Conservation (phyloP, 2,113 vertebrate genomes). For the Mionectes macconnelli region DNA sequence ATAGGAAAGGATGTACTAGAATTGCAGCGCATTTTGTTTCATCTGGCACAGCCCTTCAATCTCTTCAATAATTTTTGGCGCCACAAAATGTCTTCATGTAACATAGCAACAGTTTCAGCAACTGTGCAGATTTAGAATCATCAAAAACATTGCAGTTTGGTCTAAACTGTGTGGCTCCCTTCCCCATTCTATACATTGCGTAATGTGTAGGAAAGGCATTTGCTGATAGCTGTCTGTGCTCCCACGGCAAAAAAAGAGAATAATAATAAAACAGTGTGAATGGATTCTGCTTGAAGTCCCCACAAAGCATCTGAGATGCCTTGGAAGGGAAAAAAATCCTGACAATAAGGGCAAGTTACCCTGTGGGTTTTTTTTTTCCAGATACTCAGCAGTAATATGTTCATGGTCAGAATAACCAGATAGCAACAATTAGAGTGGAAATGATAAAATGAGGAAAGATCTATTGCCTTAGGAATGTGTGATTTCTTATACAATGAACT, state of each 20-base stretch:
- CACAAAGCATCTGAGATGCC: not conserved
- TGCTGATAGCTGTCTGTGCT: not conserved
- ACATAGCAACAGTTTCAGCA: constrained; percentile 40
- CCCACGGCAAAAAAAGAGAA: not conserved
- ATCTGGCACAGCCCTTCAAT: not conserved
- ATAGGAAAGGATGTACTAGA: not conserved
- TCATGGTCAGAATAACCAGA: not conserved
- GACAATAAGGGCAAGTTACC: not conserved
- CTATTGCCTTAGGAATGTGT: not conserved
- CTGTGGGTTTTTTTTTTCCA: not conserved
- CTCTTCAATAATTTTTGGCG: constrained; percentile 34
- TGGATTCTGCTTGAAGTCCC: not conserved
- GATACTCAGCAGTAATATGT: not conserved
- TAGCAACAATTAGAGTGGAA: not conserved
- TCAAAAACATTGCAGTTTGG: not conserved
- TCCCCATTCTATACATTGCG: not conserved
- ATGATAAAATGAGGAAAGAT: not conserved
- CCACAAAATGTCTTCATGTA: constrained; percentile 33
- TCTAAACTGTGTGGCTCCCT: not conserved
- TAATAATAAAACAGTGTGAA: not conserved
- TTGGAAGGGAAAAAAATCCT: not conserved
- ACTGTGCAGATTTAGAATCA: not conserved
- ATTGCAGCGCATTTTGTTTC: not conserved
- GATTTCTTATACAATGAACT: not conserved
- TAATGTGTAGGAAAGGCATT: not conserved